These are phyloP conservation scores for Pterocles gutturalis DNA, from an alignment of 2,113 vertebrate species.

Conservation along the genomic window DNA sequence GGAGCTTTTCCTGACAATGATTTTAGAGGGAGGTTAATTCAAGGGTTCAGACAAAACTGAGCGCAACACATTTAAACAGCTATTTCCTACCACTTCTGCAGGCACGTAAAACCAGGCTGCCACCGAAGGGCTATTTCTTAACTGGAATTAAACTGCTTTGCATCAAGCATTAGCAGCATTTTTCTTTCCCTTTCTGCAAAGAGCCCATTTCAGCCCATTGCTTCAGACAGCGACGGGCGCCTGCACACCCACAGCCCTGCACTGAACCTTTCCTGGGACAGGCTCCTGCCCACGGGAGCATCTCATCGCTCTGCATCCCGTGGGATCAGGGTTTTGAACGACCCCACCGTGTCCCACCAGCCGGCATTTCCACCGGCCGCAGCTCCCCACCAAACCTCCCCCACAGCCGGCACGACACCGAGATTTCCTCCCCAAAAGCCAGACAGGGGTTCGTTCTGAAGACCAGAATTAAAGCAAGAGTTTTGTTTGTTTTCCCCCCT, in stretches of 20 bases:
- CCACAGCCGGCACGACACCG: background rate
- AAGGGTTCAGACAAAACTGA: background rate
- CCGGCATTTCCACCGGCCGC: background rate
- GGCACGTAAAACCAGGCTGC: background rate
- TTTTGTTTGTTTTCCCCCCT: background rate
- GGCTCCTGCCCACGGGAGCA: background rate
- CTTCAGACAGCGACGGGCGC: background rate
- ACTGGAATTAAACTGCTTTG: background rate
- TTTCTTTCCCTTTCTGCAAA: background rate
- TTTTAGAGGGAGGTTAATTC: constrained; percentile 3
- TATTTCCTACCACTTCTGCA: background rate
- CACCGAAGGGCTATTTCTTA: constrained; percentile 2
- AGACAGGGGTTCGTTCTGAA: background rate
- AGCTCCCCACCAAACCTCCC: background rate
- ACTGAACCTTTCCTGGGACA: background rate
- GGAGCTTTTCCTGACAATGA: background rate
- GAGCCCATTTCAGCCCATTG: background rate
- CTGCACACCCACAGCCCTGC: background rate
- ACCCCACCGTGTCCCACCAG: accelerated
- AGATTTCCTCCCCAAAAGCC: background rate
- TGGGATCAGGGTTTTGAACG: background rate
- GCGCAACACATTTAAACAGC: background rate
- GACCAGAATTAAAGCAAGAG: background rate
- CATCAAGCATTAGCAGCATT: background rate
- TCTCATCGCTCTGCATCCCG: background rate